These are phyloP conservation scores for Marronus borbonicus DNA, from an alignment of 2,888 invertebrate species.

Conservation along the genomic window DNA sequence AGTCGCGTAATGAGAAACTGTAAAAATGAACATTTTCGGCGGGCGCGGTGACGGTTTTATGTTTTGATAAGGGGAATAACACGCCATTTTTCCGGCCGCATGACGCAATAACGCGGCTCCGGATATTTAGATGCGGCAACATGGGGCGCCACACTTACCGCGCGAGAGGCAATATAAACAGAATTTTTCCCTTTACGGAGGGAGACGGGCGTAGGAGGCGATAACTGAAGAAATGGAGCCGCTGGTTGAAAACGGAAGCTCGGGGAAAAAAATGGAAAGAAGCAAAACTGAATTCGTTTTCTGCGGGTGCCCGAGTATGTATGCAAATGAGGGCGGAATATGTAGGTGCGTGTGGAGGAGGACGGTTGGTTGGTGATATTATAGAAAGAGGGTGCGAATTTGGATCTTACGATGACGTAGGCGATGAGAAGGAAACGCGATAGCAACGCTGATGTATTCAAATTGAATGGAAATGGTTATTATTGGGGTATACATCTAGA, in stretches of 20 bases:
- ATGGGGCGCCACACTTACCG: too few species aligned
- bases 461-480: slow-evolving; percentile 9
- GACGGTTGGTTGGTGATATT: not conserved
- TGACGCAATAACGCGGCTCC: slow-evolving; percentile 56
- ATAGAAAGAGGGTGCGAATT: slow-evolving; percentile 5
- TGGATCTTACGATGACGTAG: slow-evolving; percentile 12
- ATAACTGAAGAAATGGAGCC: too few species aligned
- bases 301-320: not conserved
- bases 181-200: not conserved
- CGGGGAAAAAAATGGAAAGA: slow-evolving; percentile 1
- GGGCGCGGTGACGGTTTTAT: slow-evolving; percentile 70
- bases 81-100: slow-evolving; percentile 66
- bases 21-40: slow-evolving; percentile 72
- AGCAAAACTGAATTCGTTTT: slow-evolving; percentile 9
- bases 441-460: slow-evolving; percentile 10
- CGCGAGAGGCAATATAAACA: slow-evolving; percentile 11
- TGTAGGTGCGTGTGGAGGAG: not conserved
- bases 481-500: not conserved
- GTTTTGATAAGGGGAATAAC: slow-evolving; percentile 72
- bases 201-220: not conserved
- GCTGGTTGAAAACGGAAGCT: not conserved
- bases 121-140: too few species aligned
- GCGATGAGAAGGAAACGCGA: slow-evolving; percentile 12
- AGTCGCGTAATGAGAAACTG: slow-evolving; percentile 73
- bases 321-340: slow-evolving; percentile 12